Evolutionary conservation across 23 tunicate genomes (phyloP).

Genomic region (Halocynthia roretzi): DNA sequence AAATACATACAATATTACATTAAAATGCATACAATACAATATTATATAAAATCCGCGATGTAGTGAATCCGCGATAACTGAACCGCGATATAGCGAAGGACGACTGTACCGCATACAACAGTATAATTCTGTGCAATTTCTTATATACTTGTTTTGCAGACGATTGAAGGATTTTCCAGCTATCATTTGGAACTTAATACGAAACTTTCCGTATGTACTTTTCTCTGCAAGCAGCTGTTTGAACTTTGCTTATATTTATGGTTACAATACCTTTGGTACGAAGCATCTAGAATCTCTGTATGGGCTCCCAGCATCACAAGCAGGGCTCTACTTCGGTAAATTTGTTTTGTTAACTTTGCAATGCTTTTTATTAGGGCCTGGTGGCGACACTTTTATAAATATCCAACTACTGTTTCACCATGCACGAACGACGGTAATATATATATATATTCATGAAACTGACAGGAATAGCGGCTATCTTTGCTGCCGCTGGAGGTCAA

Average conservation of each 20-base stretch:
- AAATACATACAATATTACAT: no score
- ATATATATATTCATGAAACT: no score
- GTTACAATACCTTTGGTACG: constrained; percentile 24
- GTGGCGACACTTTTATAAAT: neutral
- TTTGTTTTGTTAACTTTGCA: neutral
- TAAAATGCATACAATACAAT: no score
- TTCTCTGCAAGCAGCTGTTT: constrained; percentile 18
- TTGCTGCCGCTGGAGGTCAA: constrained; percentile 60
- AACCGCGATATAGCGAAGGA: no score
- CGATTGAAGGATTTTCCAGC: constrained; percentile 13
- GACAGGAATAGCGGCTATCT: constrained; percentile 54
- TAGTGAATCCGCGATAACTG: no score
- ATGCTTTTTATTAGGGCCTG: neutral
- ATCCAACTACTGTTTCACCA: neutral
- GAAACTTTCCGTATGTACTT: constrained; percentile 19
- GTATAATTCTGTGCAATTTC: no score
- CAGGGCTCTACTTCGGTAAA: constrained; percentile 19
- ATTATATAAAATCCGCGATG: no score
- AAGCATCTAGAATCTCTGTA: constrained; percentile 13
- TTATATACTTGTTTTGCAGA: no score
- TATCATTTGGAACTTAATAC: constrained; percentile 1
- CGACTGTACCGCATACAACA: no score
- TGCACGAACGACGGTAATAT: neutral
- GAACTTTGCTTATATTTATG: constrained; percentile 17
- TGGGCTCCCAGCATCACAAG: constrained; percentile 9